Base-by-base conservation (phyloP, 1,140 invertebrate genomes). In the Brachionus plicatilis region DNA sequence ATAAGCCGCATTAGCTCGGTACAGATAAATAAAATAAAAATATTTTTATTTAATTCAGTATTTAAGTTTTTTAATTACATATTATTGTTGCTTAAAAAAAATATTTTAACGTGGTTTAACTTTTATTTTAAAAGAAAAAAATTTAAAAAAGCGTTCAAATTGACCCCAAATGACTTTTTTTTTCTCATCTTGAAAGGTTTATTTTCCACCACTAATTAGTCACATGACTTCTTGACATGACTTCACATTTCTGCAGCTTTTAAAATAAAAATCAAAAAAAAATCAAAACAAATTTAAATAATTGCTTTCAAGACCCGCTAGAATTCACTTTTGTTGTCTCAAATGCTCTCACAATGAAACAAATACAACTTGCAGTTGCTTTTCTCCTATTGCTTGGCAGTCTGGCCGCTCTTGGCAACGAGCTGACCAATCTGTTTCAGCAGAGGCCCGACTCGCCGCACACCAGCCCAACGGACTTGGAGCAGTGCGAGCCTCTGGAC, bases 181-280 rank as follows among this genome's bases (percentile, higher is more conserved):
- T 24, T 72, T 43, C 17, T 41, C 27, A 68, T 29, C 66, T 29
- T 33, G 66, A 68, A 41, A 68, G 66, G 33, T 41, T 20, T 20
- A 7, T 11, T 72, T 43, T 9, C 17, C 33, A 37, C 33, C 33
- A 37, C 33, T 68, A 43, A 41, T 20, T 20, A 72, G 17, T 72
- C 68, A 72, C 68, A 72, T 72, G 68, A 72, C 68, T 72, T 72
- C 68, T 72, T 72, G 68, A 72, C 68, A 72, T 72, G 68, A 72
- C 68, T 72, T 72, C 17, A 41, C 4, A 41, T 45, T 41, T 72
- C 68, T 72, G 68, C 68, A 72, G 68, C n/a, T 72, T 72, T 72
- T 43, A 6, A 41, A 68, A 7, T 2, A 37, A 7, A 24, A 68
- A 11, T 68, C 1, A 17, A 17, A 17, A 43, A 72, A 72, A 43